These are phyloP conservation scores for Lysiphlebus fabarum DNA, from an alignment of 1,140 invertebrate genomes.

Conservation along the genomic window DNA sequence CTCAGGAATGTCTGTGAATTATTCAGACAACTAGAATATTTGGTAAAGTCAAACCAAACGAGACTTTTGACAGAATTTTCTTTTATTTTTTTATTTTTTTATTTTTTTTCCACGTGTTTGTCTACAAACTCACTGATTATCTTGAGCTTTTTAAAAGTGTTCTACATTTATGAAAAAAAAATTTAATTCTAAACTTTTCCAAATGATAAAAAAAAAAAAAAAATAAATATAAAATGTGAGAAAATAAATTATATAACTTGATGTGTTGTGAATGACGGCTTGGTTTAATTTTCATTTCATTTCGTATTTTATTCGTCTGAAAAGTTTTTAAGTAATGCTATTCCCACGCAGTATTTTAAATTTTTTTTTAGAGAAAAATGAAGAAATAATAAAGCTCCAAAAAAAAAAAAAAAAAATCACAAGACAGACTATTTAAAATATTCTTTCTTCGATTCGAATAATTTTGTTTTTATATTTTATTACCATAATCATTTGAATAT, in stretches of 20 bases:
- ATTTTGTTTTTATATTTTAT: not conserved
- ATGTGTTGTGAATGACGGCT: not conserved
- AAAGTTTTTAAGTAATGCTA: slow-evolving; percentile 3
- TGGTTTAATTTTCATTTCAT: slow-evolving; percentile 21
- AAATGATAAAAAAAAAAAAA: no score
- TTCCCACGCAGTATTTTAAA: slow-evolving; percentile 13
- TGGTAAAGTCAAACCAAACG: slow-evolving; percentile 23
- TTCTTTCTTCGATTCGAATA: slow-evolving; percentile 1
- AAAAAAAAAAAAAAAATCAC: slow-evolving; percentile 8
- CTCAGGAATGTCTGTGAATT: slow-evolving; percentile 33
- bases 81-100: slow-evolving; percentile 13
- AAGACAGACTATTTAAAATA: slow-evolving; percentile 5
- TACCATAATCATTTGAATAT: no score
- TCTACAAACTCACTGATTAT: slow-evolving; percentile 12
- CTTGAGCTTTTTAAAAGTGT: not conserved
- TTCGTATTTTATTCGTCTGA: slow-evolving; percentile 11
- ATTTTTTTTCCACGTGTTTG: slow-evolving; percentile 2
- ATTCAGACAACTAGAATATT: slow-evolving; percentile 41
- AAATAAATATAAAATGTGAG: not conserved
- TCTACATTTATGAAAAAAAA: not conserved
- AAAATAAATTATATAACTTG: no score
- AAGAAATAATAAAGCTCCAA: not conserved
- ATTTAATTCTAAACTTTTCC: no score
- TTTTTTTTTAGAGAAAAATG: not conserved
- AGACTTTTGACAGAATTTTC: slow-evolving; percentile 5